Conservation (phyloP, 1,140 invertebrate genomes). For the Dreissena polymorpha region DNA sequence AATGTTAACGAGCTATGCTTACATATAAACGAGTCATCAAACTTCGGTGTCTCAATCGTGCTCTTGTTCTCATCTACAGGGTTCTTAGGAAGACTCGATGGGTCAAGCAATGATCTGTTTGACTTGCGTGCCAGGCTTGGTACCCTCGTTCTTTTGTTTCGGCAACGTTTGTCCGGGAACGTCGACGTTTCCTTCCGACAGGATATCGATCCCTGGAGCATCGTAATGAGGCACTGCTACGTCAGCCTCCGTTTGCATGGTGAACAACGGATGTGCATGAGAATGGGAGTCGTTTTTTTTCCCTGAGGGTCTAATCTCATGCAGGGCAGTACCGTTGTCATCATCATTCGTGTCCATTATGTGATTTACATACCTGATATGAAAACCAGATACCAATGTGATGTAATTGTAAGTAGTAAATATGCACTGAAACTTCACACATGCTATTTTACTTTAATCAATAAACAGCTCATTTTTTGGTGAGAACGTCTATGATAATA, state of each 20-base stretch:
- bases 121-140: constrained; percentile 8
- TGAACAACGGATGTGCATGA: constrained; percentile 39
- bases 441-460: too few relatives aligned
- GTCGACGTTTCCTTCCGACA: background rate
- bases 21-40: constrained; percentile 63
- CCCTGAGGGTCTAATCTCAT: background rate
- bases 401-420: too few relatives aligned
- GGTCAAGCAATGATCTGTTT: constrained; percentile 38
- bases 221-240: constrained; percentile 13
- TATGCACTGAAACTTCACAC: too few relatives aligned
- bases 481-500: too few relatives aligned
- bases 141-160: constrained; percentile 56
- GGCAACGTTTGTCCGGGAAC: constrained; percentile 6
- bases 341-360: constrained; percentile 9
- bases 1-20: constrained; percentile 13
- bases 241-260: constrained; percentile 42
- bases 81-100: constrained; percentile 35
- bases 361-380: constrained; percentile 33
- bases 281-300: background rate
- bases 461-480: too few relatives aligned
- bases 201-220: background rate
- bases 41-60: constrained; percentile 58
- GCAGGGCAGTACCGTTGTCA: constrained; percentile 25
- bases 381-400: background rate
- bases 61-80: constrained; percentile 60